Percentiles rank a stretch among this genome's conserved stretches.
Evolutionary conservation across 92 coral and sea anemone species (phyloP).

Genomic region (Metridium senile): DNA sequence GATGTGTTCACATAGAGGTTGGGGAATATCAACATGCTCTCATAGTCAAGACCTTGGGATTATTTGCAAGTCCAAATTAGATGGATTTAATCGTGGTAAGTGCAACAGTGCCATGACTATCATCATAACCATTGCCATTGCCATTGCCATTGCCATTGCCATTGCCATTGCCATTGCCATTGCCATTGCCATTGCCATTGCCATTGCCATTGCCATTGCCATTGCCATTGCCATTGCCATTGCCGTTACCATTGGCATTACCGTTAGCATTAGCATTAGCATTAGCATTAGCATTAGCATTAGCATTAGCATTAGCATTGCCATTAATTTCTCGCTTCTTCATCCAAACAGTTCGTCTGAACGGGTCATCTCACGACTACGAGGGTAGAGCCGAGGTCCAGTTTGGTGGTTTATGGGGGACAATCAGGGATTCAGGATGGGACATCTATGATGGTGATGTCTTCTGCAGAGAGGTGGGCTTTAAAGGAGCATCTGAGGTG

Average conservation of each 20-base stretch:
- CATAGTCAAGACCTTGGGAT: conserved; percentile 42
- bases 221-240: background rate
- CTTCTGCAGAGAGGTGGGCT: conserved; percentile 38
- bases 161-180: background rate
- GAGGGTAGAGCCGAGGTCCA: conserved; percentile 56
- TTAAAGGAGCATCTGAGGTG: conserved; percentile 1
- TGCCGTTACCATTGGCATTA: too few relatives aligned
- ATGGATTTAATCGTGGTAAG: conserved; percentile 18
- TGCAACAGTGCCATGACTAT: background rate
- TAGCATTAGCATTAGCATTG: background rate
- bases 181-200: background rate
- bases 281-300: too few relatives aligned
- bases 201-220: background rate
- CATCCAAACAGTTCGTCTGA: conserved; percentile 9
- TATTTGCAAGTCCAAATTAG: conserved; percentile 34
- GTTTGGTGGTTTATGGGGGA: conserved; percentile 63
- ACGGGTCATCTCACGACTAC: conserved; percentile 2
- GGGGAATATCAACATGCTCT: conserved; percentile 49
- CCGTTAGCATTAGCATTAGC: background rate
- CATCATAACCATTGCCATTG: background rate
- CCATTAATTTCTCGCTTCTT: background rate
- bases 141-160: background rate
- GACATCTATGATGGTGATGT: conserved; percentile 60
- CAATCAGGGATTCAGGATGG: conserved; percentile 53
- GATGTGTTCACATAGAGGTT: conserved; percentile 58